phyloP scores from a whole-genome alignment of 2,797 vertebrate species.

The Lepus townsendii region DNA sequence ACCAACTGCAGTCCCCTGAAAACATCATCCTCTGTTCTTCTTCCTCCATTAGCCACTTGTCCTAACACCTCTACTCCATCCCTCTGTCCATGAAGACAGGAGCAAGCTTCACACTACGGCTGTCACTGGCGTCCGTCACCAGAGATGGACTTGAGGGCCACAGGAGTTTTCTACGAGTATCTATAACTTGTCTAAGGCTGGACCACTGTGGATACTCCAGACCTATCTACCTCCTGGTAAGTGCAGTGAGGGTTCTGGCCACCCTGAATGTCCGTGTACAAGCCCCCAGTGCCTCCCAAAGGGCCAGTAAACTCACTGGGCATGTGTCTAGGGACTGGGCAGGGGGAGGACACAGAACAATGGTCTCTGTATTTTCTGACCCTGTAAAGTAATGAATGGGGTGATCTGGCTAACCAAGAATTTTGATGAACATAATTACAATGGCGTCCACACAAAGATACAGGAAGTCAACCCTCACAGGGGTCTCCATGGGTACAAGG shows the following conservation, averaged over 20 bases:
- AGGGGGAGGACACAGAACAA: conserved; percentile 63
- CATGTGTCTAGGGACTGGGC: neutral
- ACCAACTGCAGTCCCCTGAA: neutral
- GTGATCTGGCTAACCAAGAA: conserved; percentile 71
- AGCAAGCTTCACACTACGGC: neutral
- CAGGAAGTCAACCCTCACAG: conserved; percentile 60
- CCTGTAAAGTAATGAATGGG: conserved; percentile 52
- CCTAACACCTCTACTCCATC: fast-evolving
- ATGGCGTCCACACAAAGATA: neutral
- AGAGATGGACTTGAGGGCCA: neutral
- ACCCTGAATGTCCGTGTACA: neutral
- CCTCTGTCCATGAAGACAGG: neutral
- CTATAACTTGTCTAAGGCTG: neutral
- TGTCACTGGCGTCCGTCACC: neutral
- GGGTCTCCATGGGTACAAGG: neutral
- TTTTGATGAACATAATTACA: conserved; percentile 73
- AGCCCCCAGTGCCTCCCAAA: neutral
- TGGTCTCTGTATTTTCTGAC: conserved; percentile 66
- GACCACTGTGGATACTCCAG: neutral
- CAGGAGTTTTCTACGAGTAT: neutral
- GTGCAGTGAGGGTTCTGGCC: fast-evolving
- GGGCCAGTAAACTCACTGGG: neutral
- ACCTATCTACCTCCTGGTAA: fast-evolving
- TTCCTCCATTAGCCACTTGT: neutral
- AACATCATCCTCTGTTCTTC: neutral